Percentiles rank a stretch among this genome's conserved stretches.
Evolutionary conservation across 2,888 invertebrate species (phyloP).

Genomic region (Cataglyphis altisquamis): DNA sequence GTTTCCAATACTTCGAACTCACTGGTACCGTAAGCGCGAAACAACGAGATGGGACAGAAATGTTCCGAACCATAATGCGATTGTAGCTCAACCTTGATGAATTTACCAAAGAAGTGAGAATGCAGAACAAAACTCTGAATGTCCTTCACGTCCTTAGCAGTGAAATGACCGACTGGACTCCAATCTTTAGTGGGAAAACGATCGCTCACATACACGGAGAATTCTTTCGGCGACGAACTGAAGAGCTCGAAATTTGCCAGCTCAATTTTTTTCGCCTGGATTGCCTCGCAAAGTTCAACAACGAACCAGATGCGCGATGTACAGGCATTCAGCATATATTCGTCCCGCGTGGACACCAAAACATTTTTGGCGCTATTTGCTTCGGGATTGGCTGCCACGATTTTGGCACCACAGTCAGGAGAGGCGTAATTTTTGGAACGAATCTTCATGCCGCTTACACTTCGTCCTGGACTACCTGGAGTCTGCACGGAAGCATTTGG

Average conservation of each 20-base stretch:
- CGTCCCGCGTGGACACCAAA: conserved; percentile 96
- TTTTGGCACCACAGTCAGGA: conserved; percentile 98
- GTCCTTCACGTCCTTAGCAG: conserved; percentile 94
- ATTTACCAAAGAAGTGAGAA: conserved; percentile 95
- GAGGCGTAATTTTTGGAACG: conserved; percentile 98
- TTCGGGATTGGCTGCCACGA: conserved; percentile 97
- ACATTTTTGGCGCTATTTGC: conserved; percentile 95
- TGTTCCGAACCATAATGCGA: conserved; percentile 99
- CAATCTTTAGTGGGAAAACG: conserved; percentile 97
- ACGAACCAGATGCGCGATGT: conserved; percentile 97
- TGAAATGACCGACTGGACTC: conserved; percentile 95
- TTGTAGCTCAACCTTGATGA: conserved; percentile 95
- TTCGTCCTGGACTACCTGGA: conserved; percentile 85
- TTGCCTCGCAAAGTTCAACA: conserved; percentile 98
- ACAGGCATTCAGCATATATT: conserved; percentile 99
- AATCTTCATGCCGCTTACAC: conserved; percentile 89
- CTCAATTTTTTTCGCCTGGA: conserved; percentile 97
- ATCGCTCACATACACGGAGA: conserved; percentile 95
- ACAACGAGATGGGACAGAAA: conserved; percentile 98
- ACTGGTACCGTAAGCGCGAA: conserved; percentile 97
- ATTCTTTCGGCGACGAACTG: conserved; percentile 97
- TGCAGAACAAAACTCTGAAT: conserved; percentile 94
- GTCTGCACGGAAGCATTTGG: conserved; percentile 84
- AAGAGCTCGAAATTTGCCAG: conserved; percentile 99
- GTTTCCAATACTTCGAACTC: conserved; percentile 96